Evolutionary conservation across 2,888 invertebrate genomes (phyloP), one percentile per base, ranked within the genome.

Genomic region (Dilophus febrilis): DNA sequence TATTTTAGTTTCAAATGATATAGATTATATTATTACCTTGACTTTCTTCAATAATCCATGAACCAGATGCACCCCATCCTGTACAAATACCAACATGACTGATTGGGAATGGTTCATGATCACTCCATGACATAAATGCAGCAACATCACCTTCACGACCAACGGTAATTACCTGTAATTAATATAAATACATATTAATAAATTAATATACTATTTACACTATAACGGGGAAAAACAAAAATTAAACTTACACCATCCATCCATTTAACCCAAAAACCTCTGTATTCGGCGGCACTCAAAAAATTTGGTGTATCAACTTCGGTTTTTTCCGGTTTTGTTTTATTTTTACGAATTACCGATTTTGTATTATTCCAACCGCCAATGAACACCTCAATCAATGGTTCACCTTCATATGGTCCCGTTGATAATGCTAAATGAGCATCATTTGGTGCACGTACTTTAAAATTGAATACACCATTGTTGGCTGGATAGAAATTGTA

Each of bases 311-410:
- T 86, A 26, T 74, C 71, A 5, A 66, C 67, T 57, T 77, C 74
- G 11, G 70, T 73, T 45, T 74, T 75, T 40, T 84, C 83, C 3
- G 85, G 83, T 59, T 84, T 74, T 44, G 72, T 64, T 55, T 72
- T 71, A 64, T 87, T 83, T 54, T 73, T 77, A 42, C 87, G 76
- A 54, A 86, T 83, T 1, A 84, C 79, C 27, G 83, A 84, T 63
- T 84, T 86, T 45, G 71, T 66, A 60, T 90, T 88, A 18, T 72
- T 72, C 90, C 88, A 91, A 26, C 88, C 88, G 22, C 90, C 90
- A 51, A 91, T 70, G 64, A 88, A 83, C 39, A 90, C 57, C 71
- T 91, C 90, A 56, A 78, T 77, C 68, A 88, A 83, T 17, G 85
- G 86, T 37, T 77, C 74, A 8, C 71, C 63, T 48, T 80, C 83